phyloP scores from a whole-genome alignment of 2,888 invertebrate genomes.

The Microplitis deprimator region DNA sequence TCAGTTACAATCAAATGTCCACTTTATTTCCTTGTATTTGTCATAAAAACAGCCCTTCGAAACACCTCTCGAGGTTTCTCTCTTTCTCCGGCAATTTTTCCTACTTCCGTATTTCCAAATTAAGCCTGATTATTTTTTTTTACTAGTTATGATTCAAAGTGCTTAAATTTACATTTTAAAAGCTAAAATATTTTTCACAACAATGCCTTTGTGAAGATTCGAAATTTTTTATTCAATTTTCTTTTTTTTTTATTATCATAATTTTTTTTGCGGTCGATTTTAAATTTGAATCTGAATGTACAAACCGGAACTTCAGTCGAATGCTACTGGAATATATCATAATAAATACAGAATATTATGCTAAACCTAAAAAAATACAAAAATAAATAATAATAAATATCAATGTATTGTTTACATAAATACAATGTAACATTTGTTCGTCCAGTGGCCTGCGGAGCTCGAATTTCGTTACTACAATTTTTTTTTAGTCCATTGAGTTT shows the following conservation, averaged over 20 bases:
- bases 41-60: conserved; percentile 37
- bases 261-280: conserved; percentile 23
- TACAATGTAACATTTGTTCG: conserved; percentile 53
- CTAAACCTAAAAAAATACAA: conserved; percentile 72
- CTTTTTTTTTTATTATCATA: not conserved
- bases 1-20: conserved; percentile 48
- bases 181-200: not conserved
- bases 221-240: conserved; percentile 4
- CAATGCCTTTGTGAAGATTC: not conserved
- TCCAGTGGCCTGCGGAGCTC: not conserved
- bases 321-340: conserved; percentile 62
- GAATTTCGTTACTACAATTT: not conserved
- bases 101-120: not conserved
- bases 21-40: too few species aligned
- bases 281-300: conserved; percentile 67
- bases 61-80: conserved; percentile 16
- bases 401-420: conserved; percentile 62
- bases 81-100: not conserved
- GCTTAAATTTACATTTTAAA: too few species aligned
- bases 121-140: not conserved
- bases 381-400: conserved; percentile 60
- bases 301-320: conserved; percentile 67
- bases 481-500: too few species aligned
- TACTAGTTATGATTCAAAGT: too few species aligned
- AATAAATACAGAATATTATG: conserved; percentile 64